These are phyloP conservation scores for Eubasilissa regina DNA, from an alignment of 1,140 invertebrate species.

Conservation along the genomic window DNA sequence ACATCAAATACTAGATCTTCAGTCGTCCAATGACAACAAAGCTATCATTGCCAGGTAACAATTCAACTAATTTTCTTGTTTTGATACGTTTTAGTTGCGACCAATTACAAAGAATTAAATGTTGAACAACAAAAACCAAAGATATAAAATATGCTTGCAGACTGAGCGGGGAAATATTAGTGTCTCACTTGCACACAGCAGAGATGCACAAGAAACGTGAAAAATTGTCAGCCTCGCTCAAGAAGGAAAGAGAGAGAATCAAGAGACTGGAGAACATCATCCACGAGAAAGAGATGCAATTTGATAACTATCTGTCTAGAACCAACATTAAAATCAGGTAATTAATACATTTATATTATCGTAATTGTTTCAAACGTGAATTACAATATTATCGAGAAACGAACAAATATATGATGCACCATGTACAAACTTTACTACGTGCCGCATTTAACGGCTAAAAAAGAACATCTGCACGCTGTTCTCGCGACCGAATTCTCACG, in stretches of 20 bases:
- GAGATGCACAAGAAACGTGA: constrained; percentile 67
- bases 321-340: constrained; percentile 68
- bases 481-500: too few relatives aligned
- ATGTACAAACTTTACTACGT: too few relatives aligned
- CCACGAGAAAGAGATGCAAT: constrained; percentile 64
- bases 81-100: too few relatives aligned
- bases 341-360: not conserved
- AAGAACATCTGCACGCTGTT: too few relatives aligned
- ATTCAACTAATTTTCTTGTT: too few relatives aligned
- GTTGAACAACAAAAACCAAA: too few relatives aligned
- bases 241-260: constrained; percentile 66
- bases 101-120: too few relatives aligned
- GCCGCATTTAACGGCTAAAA: too few relatives aligned
- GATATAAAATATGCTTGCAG: constrained; percentile 61
- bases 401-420: too few relatives aligned
- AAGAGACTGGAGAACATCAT: constrained; percentile 66
- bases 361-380: too few relatives aligned
- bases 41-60: constrained; percentile 73
- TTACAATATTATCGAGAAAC: too few relatives aligned
- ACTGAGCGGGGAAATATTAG: constrained; percentile 67
- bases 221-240: constrained; percentile 63
- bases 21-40: constrained; percentile 77
- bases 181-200: constrained; percentile 66
- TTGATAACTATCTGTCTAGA: constrained; percentile 64
- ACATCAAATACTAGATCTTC: constrained; percentile 78